Evolutionary conservation across 2,113 vertebrate species (phyloP).

Genomic region (Ursus arctos): DNA sequence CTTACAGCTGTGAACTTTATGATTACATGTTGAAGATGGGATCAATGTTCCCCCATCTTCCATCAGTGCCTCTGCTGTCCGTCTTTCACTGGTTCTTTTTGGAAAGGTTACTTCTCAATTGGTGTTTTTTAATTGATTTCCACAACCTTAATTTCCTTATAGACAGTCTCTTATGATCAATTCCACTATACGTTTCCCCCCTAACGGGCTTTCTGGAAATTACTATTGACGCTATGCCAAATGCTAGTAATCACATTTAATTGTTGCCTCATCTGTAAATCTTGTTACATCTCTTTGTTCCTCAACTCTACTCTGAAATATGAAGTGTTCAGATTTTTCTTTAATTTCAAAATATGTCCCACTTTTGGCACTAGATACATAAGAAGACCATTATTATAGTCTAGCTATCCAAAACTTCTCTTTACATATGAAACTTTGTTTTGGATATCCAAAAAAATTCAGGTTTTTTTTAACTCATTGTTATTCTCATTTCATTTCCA

Average conservation of each 20-base stretch:
- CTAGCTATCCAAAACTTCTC: not conserved
- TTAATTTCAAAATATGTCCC: slow-evolving; percentile 19
- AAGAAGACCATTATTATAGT: not conserved
- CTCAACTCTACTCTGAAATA: slow-evolving; percentile 16
- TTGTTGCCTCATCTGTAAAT: not conserved
- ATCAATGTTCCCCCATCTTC: not conserved
- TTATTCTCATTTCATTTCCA: not conserved
- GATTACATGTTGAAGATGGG: not conserved
- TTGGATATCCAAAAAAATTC: not conserved
- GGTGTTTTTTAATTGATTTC: not conserved
- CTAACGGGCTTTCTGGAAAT: not conserved
- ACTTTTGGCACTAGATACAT: not conserved
- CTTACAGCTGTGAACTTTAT: not conserved
- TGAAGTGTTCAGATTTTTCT: not conserved
- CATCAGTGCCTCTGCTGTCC: not conserved
- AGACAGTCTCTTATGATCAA: not conserved
- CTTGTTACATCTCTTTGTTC: not conserved
- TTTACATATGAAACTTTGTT: not conserved
- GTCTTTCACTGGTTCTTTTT: not conserved
- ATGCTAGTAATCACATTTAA: not conserved
- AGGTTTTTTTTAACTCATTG: not conserved
- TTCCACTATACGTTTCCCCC: not conserved
- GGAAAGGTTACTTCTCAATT: not conserved
- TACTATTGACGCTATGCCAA: not conserved
- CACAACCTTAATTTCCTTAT: not conserved